Evolutionary conservation across 2,113 vertebrate species (phyloP).

Genomic region (Mugil cephalus): DNA sequence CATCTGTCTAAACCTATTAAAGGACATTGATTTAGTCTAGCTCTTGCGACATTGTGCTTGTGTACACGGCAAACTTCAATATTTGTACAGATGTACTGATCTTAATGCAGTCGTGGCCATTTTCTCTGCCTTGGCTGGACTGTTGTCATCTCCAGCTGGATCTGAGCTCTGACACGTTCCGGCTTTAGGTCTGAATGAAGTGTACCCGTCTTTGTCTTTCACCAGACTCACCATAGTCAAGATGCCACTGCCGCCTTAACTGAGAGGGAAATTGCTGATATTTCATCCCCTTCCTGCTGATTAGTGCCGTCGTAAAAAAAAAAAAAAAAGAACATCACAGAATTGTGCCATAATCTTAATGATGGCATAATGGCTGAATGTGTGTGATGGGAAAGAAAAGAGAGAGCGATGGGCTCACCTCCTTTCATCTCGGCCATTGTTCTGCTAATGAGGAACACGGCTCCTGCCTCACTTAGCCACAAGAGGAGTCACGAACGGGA

Average conservation of each 20-base stretch:
- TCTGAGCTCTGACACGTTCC: conserved; percentile 4
- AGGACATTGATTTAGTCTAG: conserved; percentile 66
- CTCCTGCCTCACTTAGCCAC: conserved; percentile 51
- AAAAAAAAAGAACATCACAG: conserved; percentile 4
- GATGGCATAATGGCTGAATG: conserved; percentile 9
- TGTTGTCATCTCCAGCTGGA: neutral
- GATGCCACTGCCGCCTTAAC: neutral
- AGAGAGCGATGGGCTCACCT: conserved; percentile 28
- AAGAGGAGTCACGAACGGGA: conserved; percentile 39
- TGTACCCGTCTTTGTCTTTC: conserved; percentile 16
- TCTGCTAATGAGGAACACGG: conserved; percentile 60
- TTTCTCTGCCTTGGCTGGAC: conserved; percentile 6
- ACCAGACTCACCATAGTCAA: conserved; percentile 15
- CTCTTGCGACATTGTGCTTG: conserved; percentile 76
- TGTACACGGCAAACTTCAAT: conserved; percentile 61
- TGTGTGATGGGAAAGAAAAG: conserved; percentile 6
- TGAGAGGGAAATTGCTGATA: neutral
- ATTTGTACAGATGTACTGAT: conserved; percentile 62
- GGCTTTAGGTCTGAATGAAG: conserved; percentile 17
- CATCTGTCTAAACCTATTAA: conserved; percentile 69
- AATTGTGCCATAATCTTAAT: conserved; percentile 16
- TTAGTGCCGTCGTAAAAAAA: conserved; percentile 14
- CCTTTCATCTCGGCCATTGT: conserved; percentile 62
- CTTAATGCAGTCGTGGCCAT: conserved; percentile 8
- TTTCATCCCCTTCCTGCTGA: conserved; percentile 32